phyloP scores from a whole-genome alignment of 2,888 invertebrate genomes.

The Vanessa cardui region DNA sequence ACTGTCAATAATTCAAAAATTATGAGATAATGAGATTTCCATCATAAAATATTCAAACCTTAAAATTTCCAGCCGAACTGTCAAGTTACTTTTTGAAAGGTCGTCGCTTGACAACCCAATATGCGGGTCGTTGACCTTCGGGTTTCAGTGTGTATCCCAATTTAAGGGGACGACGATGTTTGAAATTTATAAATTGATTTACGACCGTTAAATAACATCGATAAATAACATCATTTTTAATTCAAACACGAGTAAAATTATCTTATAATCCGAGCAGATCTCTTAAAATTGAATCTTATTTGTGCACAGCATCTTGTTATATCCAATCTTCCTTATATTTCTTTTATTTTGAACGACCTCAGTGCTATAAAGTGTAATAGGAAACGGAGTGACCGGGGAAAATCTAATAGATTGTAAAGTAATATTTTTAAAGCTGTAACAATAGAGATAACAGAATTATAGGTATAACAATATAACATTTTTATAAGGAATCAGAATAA shows the following conservation, averaged over 20 bases:
- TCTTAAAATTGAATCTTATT: slow-evolving; percentile 11
- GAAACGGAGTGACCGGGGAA: slow-evolving; percentile 59
- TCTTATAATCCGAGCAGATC: background rate
- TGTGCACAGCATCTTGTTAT: slow-evolving; percentile 13
- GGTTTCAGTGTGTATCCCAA: slow-evolving; percentile 21
- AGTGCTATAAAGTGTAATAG: slow-evolving; percentile 63
- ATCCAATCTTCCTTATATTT: slow-evolving; percentile 23
- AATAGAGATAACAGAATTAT: slow-evolving; percentile 16
- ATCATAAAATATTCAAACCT: slow-evolving; percentile 39
- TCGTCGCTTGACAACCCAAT: slow-evolving; percentile 35
- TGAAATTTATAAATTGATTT: slow-evolving; percentile 37
- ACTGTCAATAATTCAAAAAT: slow-evolving; percentile 16
- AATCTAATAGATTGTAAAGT: slow-evolving; percentile 34
- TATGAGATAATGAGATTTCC: slow-evolving; percentile 31
- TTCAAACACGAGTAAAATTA: no score
- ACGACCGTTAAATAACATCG: background rate
- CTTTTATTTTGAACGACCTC: slow-evolving; percentile 53
- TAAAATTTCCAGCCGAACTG: slow-evolving; percentile 35
- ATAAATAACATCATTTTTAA: no score
- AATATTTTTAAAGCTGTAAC: slow-evolving; percentile 39
- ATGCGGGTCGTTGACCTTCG: slow-evolving; percentile 30
- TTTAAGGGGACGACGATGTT: slow-evolving; percentile 19
- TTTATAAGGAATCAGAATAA: background rate
- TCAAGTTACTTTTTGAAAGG: slow-evolving; percentile 37
- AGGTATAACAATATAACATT: slow-evolving; percentile 2